These are phyloP conservation scores for Aplodontia rufa DNA, from an alignment of 2,113 vertebrate species.

Conservation along the genomic window DNA sequence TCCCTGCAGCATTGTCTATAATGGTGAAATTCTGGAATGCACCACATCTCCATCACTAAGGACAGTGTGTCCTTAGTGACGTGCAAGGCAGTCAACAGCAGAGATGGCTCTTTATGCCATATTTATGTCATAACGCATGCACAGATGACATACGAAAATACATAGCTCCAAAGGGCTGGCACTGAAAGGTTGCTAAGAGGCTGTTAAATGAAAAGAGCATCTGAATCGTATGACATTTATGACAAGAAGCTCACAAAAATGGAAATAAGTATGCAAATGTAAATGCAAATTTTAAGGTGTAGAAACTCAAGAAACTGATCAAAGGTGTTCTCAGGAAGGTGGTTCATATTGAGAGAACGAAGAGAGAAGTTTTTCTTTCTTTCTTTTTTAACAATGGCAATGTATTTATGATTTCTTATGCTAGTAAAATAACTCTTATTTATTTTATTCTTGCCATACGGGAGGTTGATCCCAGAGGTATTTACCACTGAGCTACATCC, in stretches of 20 bases:
- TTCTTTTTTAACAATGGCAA: background rate
- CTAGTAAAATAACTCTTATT: background rate
- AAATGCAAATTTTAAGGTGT: background rate
- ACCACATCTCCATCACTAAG: background rate
- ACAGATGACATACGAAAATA: background rate
- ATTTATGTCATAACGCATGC: background rate
- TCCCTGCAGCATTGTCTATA: background rate
- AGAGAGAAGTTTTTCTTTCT: background rate
- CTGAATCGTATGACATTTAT: no score
- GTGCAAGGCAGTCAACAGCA: background rate
- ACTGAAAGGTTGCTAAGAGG: background rate
- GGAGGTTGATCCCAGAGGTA: no score
- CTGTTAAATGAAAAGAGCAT: background rate
- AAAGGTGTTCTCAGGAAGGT: background rate
- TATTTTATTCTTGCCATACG: no score
- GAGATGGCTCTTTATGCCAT: no score
- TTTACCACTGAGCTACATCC: no score
- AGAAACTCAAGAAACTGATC: background rate
- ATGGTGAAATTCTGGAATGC: background rate
- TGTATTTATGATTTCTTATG: background rate
- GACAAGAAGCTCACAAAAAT: background rate
- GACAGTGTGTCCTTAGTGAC: background rate
- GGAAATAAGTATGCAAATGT: background rate
- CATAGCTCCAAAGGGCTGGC: background rate
- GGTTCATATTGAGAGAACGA: background rate